These are phyloP conservation scores for Takifugu bimaculatus DNA, from an alignment of 2,113 vertebrate genomes.

Conservation along the genomic window DNA sequence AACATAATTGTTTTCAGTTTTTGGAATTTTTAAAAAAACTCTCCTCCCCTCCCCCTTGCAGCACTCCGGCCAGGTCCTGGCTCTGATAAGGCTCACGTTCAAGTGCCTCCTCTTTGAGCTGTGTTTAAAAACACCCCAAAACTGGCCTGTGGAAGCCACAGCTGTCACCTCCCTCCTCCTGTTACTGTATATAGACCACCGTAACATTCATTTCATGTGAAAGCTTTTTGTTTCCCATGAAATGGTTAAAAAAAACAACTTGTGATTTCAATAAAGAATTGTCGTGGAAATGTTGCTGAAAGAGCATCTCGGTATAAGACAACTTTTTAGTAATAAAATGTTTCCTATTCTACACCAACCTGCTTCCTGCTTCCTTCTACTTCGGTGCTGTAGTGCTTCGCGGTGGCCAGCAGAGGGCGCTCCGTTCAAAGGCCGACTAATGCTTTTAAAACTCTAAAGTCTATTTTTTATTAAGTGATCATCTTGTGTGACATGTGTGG, in stretches of 20 bases:
- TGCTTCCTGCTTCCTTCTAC: constrained; percentile 28
- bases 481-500: no score
- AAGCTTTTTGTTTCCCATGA: constrained; percentile 46
- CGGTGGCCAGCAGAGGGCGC: not conserved
- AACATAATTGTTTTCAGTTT: constrained; percentile 31
- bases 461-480: no score
- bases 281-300: constrained; percentile 66
- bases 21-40: constrained; percentile 14
- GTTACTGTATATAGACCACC: constrained; percentile 66
- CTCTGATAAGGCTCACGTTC: constrained; percentile 64
- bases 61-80: constrained; percentile 42
- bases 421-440: no score
- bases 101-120: constrained; percentile 71
- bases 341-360: constrained; percentile 65
- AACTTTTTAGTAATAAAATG: constrained; percentile 77
- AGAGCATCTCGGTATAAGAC: constrained; percentile 66
- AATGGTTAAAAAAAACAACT: constrained; percentile 53
- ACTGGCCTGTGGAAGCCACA: constrained; percentile 42
- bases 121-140: constrained; percentile 43
- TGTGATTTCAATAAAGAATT: constrained; percentile 74
- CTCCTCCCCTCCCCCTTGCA: constrained; percentile 15
- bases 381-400: not conserved
- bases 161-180: constrained; percentile 24
- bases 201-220: constrained; percentile 59
- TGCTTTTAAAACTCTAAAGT: no score